phyloP scores from a whole-genome alignment of 2,888 invertebrate species.

The Hyles lineata region DNA sequence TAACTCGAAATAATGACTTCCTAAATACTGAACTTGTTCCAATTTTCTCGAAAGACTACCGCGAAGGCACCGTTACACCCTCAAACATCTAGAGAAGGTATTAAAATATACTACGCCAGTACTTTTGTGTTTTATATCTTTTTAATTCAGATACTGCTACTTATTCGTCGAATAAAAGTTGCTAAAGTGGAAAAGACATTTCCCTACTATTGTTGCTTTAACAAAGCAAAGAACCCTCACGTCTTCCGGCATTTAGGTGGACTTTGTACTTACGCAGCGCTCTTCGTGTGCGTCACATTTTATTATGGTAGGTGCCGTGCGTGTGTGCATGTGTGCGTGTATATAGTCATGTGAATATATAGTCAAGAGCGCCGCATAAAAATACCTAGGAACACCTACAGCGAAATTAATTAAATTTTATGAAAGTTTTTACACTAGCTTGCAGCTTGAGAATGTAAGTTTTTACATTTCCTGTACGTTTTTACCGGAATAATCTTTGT shows the following conservation, averaged over 20 bases:
- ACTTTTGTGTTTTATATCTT: slow-evolving; percentile 19
- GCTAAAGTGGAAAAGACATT: slow-evolving; percentile 67
- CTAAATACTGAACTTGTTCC: slow-evolving; percentile 24
- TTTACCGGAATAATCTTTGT: slow-evolving; percentile 26
- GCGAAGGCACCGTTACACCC: not conserved
- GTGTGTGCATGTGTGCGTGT: not conserved
- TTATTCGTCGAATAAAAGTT: slow-evolving; percentile 56
- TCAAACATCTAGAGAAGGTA: not conserved
- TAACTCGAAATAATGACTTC: slow-evolving; percentile 25
- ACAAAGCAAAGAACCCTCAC: slow-evolving; percentile 68
- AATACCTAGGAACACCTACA: slow-evolving; percentile 47
- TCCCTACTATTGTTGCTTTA: slow-evolving; percentile 67
- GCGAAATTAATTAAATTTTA: slow-evolving; percentile 57
- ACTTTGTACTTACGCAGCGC: slow-evolving; percentile 56
- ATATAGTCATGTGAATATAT: slow-evolving; percentile 1
- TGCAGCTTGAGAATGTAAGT: slow-evolving; percentile 48
- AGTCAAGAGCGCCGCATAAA: slow-evolving; percentile 39
- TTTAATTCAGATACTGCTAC: slow-evolving; percentile 31
- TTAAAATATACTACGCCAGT: not conserved
- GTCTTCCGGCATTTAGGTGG: slow-evolving; percentile 71
- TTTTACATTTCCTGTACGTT: slow-evolving; percentile 44
- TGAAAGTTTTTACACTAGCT: slow-evolving; percentile 52
- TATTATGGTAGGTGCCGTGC: slow-evolving; percentile 31
- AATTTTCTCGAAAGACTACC: slow-evolving; percentile 15
- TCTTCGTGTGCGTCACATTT: slow-evolving; percentile 44